These are phyloP conservation scores for Trachelus stipa DNA, from an alignment of 2,888 invertebrate genomes.

Conservation along the genomic window DNA sequence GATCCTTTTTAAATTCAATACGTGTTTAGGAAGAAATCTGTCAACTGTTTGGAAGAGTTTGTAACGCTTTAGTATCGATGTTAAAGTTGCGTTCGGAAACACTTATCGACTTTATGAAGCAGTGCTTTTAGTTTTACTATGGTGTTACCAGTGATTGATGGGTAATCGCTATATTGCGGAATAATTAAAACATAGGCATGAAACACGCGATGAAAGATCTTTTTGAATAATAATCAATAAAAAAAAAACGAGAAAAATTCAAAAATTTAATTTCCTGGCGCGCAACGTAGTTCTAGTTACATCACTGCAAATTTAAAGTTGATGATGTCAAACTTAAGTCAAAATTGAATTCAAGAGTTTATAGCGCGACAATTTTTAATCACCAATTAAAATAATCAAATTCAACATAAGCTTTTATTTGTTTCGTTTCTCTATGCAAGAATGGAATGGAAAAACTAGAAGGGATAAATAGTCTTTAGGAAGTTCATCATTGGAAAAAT, in stretches of 20 bases:
- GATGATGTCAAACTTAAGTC: background rate
- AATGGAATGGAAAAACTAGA: background rate
- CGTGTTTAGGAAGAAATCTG: background rate
- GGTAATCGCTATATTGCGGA: background rate
- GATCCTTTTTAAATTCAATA: background rate
- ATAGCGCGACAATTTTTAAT: background rate
- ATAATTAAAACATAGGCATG: background rate
- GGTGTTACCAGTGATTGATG: background rate
- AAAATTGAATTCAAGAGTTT: background rate
- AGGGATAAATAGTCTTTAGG: background rate
- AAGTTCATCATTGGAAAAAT: conserved; percentile 48
- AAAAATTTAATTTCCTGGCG: background rate
- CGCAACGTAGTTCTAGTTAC: background rate
- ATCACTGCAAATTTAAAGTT: background rate
- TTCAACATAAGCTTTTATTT: background rate
- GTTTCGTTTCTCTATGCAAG: background rate
- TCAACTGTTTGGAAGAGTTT: background rate
- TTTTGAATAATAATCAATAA: background rate
- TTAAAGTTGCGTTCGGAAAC: background rate
- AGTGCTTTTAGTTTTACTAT: background rate
- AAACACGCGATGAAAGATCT: background rate
- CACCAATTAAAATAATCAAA: too few relatives aligned
- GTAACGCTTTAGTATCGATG: background rate
- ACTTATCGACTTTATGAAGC: background rate
- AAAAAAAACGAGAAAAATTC: background rate